Evolutionary conservation across 2,797 vertebrate species (phyloP), one percentile per base, ranked within the genome.

Genomic region (Cirrhinus mrigala): DNA sequence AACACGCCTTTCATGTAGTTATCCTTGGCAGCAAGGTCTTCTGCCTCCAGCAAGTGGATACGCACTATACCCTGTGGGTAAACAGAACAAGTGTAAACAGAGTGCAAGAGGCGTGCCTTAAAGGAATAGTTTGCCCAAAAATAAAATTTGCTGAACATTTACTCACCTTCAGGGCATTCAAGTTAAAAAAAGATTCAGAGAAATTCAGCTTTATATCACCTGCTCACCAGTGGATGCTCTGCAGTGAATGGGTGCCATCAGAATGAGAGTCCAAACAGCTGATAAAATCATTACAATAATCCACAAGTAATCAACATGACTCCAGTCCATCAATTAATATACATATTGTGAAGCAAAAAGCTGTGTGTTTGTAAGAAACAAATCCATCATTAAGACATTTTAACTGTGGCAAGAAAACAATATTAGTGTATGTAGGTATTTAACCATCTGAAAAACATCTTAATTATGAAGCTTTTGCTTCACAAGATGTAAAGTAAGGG

Each of bases 1-100:
- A 98, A 95, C 48, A 98, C 84, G 15, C 98, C 97, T 89, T 96
- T 97, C 87, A 99, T 95, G n/a, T 97, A 95, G 0, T 96, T 97
- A 40, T 99, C 98, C 91, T 98, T 98, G 58, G 96, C 95, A 0
- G 94, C 94, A 87, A 99, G 94, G 48, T 96, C 94, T 87, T 95
- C 95, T 0, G 97, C 98, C 18, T 97, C 96, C 79, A 96, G 88
- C 76, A 99, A 93, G 88, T 98, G 95, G 84, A 98, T 97, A 6
- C 98, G 96, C 46, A 99, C 96, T 16, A 98, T 96, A 14, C 97
- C 97, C 97, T 98, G 87, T 11, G 2, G 22, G 10, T 85, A 79
- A 60, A n/a, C n/a, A 37, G 10, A n/a, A 48, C 5, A 27, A 29
- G 11, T 3, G 37, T 73, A 27, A 46, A n/a, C 10, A 58, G 40